Percentiles rank a stretch among this genome's conserved stretches.
Conservation (phyloP, 1,140 invertebrate genomes). For the Drosophila albomicans region DNA sequence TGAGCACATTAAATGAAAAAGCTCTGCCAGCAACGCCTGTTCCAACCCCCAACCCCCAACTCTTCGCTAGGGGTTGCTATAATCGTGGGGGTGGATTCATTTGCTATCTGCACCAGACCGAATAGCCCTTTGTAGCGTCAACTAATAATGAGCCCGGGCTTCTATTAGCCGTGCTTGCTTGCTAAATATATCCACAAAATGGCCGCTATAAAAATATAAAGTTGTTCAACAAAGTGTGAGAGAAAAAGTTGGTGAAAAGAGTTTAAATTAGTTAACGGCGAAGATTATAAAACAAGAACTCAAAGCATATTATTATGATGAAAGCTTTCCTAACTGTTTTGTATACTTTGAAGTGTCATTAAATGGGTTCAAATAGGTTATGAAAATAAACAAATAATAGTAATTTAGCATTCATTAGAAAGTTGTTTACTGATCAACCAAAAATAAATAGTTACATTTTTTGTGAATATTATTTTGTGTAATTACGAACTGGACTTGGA, state of each 20-base stretch:
- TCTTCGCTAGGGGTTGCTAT: constrained; percentile 39
- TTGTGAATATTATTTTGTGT: not conserved
- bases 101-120: constrained; percentile 22
- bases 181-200: constrained; percentile 41
- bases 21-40: constrained; percentile 27
- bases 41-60: not conserved
- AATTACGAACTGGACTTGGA: not conserved
- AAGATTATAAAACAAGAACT: not conserved
- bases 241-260: not conserved
- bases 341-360: not conserved
- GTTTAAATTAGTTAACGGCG: not conserved
- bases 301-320: too few species aligned
- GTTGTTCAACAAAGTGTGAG: not conserved
- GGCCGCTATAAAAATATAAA: constrained; percentile 22
- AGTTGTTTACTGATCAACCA: not conserved
- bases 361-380: not conserved
- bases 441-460: not conserved
- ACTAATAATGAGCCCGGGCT: constrained; percentile 32
- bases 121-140: constrained; percentile 10
- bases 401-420: not conserved
- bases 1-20: constrained; percentile 75
- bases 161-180: constrained; percentile 19
- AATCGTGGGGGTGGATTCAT: constrained; percentile 49
- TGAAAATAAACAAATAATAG: not conserved
- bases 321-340: too few species aligned